These are phyloP conservation scores for Gyps fulvus DNA, from an alignment of 2,113 vertebrate species.

Conservation along the genomic window DNA sequence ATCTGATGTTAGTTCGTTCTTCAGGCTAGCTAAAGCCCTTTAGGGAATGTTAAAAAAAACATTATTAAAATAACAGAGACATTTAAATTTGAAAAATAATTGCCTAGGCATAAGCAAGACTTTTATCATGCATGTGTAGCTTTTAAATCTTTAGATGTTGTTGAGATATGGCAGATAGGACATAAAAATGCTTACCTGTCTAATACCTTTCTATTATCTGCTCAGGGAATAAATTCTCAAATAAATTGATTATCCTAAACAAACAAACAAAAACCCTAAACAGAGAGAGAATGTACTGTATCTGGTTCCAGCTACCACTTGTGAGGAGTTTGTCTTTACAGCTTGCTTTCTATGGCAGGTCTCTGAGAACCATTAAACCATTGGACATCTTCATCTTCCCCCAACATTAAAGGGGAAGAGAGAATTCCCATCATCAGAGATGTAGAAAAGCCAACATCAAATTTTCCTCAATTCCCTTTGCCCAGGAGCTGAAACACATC, in stretches of 20 bases:
- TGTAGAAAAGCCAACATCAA: not conserved
- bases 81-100: conserved; percentile 49
- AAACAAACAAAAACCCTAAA: not conserved
- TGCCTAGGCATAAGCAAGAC: conserved; percentile 7
- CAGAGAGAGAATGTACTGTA: not conserved
- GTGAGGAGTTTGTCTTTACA: not conserved
- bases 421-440: not conserved
- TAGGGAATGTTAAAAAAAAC: not conserved
- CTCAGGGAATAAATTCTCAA: conserved; percentile 10
- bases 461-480: not conserved
- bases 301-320: not conserved
- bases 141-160: conserved; percentile 31
- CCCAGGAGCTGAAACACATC: not conserved
- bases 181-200: not conserved
- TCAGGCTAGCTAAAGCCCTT: not conserved
- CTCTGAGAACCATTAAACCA: not conserved
- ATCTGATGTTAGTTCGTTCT: not conserved
- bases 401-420: not conserved
- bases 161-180: conserved; percentile 21
- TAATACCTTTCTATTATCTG: not conserved
- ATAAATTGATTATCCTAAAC: not conserved
- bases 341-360: not conserved
- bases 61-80: conserved; percentile 18
- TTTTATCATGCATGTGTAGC: conserved; percentile 17
- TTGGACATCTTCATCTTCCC: not conserved